Percentiles rank a stretch among this genome's conserved stretches.
Conservation (phyloP, 2,888 invertebrate genomes). For the Orthosia gracilis region DNA sequence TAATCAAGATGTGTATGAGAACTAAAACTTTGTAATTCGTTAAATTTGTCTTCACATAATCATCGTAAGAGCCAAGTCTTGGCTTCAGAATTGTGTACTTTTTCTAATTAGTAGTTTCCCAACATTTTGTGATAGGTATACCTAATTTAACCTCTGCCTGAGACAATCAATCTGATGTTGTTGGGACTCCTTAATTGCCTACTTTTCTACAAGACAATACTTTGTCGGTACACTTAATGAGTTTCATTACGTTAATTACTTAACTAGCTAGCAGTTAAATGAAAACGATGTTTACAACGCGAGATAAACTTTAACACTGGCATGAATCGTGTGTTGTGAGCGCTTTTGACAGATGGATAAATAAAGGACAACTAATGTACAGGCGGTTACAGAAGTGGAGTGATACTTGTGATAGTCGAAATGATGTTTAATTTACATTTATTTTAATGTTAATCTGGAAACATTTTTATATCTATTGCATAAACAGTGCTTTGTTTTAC, state of each 20-base stretch:
- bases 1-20: conserved; percentile 26
- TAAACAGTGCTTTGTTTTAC: neutral
- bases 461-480: neutral
- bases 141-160: neutral
- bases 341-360: conserved; percentile 83
- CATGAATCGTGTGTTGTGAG: conserved; percentile 78
- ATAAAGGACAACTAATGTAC: conserved; percentile 68
- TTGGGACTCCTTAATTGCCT: neutral
- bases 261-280: conserved; percentile 65
- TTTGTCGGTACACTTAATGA: conserved; percentile 39
- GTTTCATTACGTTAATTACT: conserved; percentile 52
- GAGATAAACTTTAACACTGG: conserved; percentile 83
- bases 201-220: conserved; percentile 7
- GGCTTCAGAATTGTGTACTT: neutral
- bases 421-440: neutral
- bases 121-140: conserved; percentile 1
- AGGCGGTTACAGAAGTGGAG: conserved; percentile 35
- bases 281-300: conserved; percentile 78
- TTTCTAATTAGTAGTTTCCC: neutral
- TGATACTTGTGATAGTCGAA: neutral
- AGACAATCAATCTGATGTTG: conserved; percentile 1
- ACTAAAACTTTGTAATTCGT: conserved; percentile 8
- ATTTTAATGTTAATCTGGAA: neutral
- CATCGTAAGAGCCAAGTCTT: conserved; percentile 4
- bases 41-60: conserved; percentile 9